A percentile compares a stretch with the other conserved stretches of the same genome.
phyloP scores from a whole-genome alignment of 2,797 vertebrate genomes.

The Coregonus sp. region DNA sequence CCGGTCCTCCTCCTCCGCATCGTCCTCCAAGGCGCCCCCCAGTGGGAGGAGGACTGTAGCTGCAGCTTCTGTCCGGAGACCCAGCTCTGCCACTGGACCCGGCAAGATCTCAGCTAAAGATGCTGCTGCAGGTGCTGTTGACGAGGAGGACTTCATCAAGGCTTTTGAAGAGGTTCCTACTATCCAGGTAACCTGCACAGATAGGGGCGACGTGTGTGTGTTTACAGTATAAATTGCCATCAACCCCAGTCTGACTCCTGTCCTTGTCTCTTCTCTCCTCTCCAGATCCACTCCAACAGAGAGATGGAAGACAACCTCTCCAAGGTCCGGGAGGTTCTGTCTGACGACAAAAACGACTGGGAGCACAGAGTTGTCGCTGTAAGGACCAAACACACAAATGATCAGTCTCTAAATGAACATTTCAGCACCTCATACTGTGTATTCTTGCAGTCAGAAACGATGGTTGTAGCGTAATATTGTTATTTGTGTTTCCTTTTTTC shows the following conservation, averaged over 20 bases:
- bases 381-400: conserved; percentile 54
- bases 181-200: conserved; percentile 77
- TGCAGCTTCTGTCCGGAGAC: conserved; percentile 81
- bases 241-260: neutral
- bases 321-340: conserved; percentile 92
- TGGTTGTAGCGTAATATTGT: conserved; percentile 4
- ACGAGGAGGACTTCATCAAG: conserved; percentile 97
- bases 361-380: conserved; percentile 93
- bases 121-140: conserved; percentile 90
- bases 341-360: conserved; percentile 98
- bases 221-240: neutral
- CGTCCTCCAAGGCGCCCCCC: conserved; percentile 87
- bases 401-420: neutral
- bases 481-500: conserved; percentile 21
- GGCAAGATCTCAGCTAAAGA: conserved; percentile 83
- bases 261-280: conserved; percentile 17
- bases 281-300: conserved; percentile 92
- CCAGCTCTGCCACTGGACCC: conserved; percentile 79
- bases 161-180: conserved; percentile 93
- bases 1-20: conserved; percentile 89
- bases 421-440: neutral
- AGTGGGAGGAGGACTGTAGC: conserved; percentile 79
- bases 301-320: conserved; percentile 93
- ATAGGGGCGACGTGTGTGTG: neutral
- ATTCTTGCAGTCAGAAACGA: neutral